These are phyloP conservation scores for Trichosurus vulpecula DNA, from an alignment of 2,797 vertebrate genomes.

Conservation along the genomic window DNA sequence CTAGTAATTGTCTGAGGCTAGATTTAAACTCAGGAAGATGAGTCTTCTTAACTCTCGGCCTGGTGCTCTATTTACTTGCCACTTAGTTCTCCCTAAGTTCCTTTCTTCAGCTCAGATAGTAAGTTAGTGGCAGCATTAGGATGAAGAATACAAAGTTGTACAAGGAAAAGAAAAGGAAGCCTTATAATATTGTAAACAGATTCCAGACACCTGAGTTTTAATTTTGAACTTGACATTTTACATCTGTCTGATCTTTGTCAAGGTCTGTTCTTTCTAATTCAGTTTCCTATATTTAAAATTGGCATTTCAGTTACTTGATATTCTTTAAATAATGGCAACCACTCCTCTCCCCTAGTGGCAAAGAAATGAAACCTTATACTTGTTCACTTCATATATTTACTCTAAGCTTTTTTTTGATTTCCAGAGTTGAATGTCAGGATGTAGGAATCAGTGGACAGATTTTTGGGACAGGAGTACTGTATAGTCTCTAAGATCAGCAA, in stretches of 20 bases:
- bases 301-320: background rate
- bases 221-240: background rate
- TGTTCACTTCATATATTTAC: background rate
- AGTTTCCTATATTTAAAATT: background rate
- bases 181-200: background rate
- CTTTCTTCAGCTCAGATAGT: background rate
- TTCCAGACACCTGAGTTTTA: background rate
- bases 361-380: background rate
- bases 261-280: background rate
- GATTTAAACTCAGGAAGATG: background rate
- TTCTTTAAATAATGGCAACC: background rate
- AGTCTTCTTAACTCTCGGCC: background rate
- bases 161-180: background rate
- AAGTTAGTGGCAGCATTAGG: background rate
- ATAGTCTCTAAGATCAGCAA: background rate
- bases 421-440: conserved; percentile 8
- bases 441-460: background rate
- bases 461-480: background rate
- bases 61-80: background rate
- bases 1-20: background rate
- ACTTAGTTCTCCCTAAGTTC: conserved; percentile 9
- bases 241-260: background rate
- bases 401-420: conserved; percentile 8
- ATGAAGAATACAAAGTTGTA: background rate
- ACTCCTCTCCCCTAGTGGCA: background rate